These are phyloP conservation scores for Hylaeus anthracinus DNA, from an alignment of 1,140 invertebrate genomes.

Conservation along the genomic window DNA sequence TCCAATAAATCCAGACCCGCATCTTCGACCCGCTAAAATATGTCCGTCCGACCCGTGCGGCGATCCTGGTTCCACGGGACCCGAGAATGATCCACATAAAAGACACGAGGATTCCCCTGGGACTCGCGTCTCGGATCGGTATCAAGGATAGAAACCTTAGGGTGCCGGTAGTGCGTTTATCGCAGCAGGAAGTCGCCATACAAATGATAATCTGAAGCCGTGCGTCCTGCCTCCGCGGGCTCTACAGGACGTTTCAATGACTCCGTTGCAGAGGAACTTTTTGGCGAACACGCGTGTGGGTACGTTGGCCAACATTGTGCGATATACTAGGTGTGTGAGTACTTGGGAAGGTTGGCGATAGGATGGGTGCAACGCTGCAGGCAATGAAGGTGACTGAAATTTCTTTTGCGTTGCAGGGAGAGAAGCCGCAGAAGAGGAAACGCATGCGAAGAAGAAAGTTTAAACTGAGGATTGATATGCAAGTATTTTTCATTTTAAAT, in stretches of 20 bases:
- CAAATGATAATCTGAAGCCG: slow-evolving; percentile 60
- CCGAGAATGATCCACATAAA: slow-evolving; percentile 24
- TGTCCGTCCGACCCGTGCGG: not conserved
- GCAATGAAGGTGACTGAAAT: too few species aligned
- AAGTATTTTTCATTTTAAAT: too few species aligned
- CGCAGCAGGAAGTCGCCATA: slow-evolving; percentile 66
- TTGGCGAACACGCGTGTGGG: not conserved
- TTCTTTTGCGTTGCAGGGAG: too few species aligned
- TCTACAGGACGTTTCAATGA: slow-evolving; percentile 9
- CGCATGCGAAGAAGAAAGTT: too few species aligned
- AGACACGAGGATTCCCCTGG: not conserved
- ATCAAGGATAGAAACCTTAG: slow-evolving; percentile 32
- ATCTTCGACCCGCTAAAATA: slow-evolving; percentile 27
- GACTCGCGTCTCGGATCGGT: slow-evolving; percentile 36
- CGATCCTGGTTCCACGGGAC: not conserved
- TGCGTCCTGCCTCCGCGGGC: slow-evolving; percentile 7
- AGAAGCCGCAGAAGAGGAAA: too few species aligned
- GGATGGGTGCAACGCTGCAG: too few species aligned
- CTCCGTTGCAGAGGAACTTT: not conserved
- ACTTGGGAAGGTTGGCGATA: too few species aligned
- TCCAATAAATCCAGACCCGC: slow-evolving; percentile 40
- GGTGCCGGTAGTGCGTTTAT: slow-evolving; percentile 61
- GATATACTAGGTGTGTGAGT: too few species aligned
- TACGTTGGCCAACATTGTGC: too few species aligned
- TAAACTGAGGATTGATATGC: too few species aligned